Evolutionary conservation across 2,113 vertebrate species (phyloP).

Genomic region (Nipponia nippon): DNA sequence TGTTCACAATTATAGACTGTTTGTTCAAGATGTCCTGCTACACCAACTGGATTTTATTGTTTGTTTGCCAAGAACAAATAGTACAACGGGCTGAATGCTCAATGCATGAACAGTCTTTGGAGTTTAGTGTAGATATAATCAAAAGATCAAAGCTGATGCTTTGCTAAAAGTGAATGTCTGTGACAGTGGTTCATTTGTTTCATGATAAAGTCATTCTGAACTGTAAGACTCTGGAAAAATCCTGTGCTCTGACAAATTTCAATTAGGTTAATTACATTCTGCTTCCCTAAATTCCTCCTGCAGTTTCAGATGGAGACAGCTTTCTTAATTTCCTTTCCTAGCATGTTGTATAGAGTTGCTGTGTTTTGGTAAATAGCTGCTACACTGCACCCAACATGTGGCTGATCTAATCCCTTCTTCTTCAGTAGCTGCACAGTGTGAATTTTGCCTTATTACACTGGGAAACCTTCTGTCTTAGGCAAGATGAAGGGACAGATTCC

Average conservation of each 20-base stretch:
- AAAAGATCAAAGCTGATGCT: background rate
- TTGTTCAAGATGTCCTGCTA: background rate
- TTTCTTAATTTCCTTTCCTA: constrained; percentile 36
- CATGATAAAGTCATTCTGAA: background rate
- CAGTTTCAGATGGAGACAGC: background rate
- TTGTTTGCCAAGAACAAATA: background rate
- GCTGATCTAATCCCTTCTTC: constrained; percentile 11
- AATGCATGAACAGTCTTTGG: background rate
- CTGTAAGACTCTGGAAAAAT: background rate
- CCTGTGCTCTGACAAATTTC: background rate
- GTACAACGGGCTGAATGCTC: background rate
- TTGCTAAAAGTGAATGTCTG: background rate
- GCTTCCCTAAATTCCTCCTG: background rate
- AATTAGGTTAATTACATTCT: constrained; percentile 40
- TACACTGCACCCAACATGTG: background rate
- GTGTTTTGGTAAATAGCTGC: constrained; percentile 3
- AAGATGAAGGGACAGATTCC: background rate
- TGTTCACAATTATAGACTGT: background rate
- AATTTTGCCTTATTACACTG: background rate
- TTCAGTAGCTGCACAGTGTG: background rate
- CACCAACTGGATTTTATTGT: background rate
- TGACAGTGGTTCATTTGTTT: constrained; percentile 13
- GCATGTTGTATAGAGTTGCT: background rate
- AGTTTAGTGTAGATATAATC: background rate
- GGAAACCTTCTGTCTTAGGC: background rate